Evolutionary conservation across 2,113 vertebrate species (phyloP).

Genomic region (Hystrix cristata): DNA sequence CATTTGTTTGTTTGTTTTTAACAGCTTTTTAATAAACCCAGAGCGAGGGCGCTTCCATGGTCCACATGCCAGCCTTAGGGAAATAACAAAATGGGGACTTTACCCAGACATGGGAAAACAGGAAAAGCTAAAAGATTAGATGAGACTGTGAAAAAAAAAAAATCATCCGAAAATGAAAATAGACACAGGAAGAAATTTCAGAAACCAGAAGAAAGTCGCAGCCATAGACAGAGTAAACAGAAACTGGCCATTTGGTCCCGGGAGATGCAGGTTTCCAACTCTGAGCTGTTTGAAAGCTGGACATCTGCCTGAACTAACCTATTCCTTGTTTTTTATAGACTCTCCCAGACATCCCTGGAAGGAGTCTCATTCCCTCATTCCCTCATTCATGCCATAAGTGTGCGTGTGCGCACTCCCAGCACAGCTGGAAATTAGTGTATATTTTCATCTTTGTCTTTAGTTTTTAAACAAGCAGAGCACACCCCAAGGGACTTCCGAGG

Average conservation of each 20-base stretch:
- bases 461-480: slow-evolving; percentile 53
- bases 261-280: neutral
- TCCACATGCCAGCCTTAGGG: neutral
- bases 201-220: neutral
- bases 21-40: neutral
- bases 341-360: neutral
- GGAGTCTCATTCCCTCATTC: neutral
- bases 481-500: accelerated
- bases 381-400: neutral
- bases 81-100: neutral
- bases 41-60: neutral
- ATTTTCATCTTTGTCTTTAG: slow-evolving; percentile 59
- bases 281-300: neutral
- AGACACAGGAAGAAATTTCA: neutral
- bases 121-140: slow-evolving; percentile 7
- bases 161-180: slow-evolving; percentile 41
- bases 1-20: neutral
- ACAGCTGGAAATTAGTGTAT: slow-evolving; percentile 48
- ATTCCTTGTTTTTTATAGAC: neutral
- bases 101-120: slow-evolving; percentile 1
- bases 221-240: neutral
- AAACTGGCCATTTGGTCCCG: neutral
- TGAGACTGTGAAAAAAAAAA: neutral
- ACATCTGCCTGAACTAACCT: neutral
- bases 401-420: neutral